Evolutionary conservation across 2,113 vertebrate species (phyloP), one percentile per base, ranked within the genome.

Genomic region (Forbesichthys agassizii): DNA sequence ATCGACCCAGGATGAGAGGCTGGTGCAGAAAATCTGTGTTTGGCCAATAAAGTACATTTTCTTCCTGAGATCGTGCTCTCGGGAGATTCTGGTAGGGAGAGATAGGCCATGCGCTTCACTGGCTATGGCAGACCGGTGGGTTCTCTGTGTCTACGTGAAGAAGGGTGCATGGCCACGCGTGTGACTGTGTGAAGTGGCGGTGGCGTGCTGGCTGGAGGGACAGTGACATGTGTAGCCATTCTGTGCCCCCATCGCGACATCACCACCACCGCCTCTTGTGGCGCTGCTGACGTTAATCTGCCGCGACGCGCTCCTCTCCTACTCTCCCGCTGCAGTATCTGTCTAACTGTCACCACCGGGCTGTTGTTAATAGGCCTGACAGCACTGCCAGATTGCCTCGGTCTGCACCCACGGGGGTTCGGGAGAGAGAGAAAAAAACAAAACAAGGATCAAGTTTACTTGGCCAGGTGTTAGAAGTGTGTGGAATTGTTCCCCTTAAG

Each of bases 391-490:
- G 42, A 62, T 12, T 16, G 13, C 58, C 59, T 12, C 11, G 52
- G 42, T 42, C 57, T 27, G 47, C 47, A 62, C 60, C 52, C 52
- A 33, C 52, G 11, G 13, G 18, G 42, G 18, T 52, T 12, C n/a
- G 4, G 6, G 5, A 1, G 64, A 49, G 48, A 33, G 18, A 11
- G 14, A 5, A 27, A 11, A 47, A 52, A n/a, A 33, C 11, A 3
- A 42, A 42, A 5, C 18, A 13, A 58, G 42, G 54, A 58, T 65
- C 42, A 59, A 36, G 52, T 57, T 55, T 33, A 11, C 61, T 33
- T 56, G 52, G 56, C 69, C 61, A 71, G 61, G 69, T 70, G 49
- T 33, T 48, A 11, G 20, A 16, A 71, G 54, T 33, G 51, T 48
- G 61, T 71, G 33, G 16, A 51, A 42, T 27, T 11, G 42, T 36